A percentile compares a stretch with the other conserved stretches of the same genome.
Evolutionary conservation across 2,113 vertebrate genomes (phyloP).

Genomic region (Ammodytes dubius): DNA sequence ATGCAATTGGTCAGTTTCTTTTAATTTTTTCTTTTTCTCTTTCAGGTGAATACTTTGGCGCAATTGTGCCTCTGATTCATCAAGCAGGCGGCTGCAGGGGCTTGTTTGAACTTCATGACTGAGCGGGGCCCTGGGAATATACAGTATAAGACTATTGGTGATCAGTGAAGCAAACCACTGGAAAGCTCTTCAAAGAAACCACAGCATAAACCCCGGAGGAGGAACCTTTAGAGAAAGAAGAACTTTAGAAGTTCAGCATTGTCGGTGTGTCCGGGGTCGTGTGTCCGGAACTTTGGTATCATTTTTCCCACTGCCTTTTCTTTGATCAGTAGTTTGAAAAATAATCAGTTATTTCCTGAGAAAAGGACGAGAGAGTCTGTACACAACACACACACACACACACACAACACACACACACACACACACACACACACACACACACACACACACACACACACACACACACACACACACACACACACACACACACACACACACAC

Average conservation of each 20-base stretch:
- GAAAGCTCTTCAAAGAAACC: conserved; percentile 58
- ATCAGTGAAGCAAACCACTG: conserved; percentile 63
- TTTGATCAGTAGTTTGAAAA: conserved; percentile 17
- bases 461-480: too few species aligned
- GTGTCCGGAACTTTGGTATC: neutral
- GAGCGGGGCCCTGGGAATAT: conserved; percentile 6
- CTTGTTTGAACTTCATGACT: conserved; percentile 52
- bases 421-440: too few species aligned
- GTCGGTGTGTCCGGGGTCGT: neutral
- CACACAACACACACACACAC: too few species aligned
- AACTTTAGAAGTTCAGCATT: conserved; percentile 29
- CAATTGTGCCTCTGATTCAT: conserved; percentile 39
- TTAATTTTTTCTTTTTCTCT: neutral
- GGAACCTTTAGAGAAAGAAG: conserved; percentile 33
- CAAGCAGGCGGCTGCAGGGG: neutral
- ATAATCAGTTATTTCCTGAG: neutral
- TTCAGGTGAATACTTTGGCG: conserved; percentile 28
- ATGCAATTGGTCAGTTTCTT: conserved; percentile 33
- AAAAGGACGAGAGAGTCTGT: neutral
- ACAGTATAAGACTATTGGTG: conserved; percentile 52
- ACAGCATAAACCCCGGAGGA: conserved; percentile 41
- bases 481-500: too few species aligned
- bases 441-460: neutral
- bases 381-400: neutral
- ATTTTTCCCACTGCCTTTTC: neutral